Evolutionary conservation across 2,113 vertebrate species (phyloP), one percentile per base, ranked within the genome.

Genomic region (Spermophilus dauricus): DNA sequence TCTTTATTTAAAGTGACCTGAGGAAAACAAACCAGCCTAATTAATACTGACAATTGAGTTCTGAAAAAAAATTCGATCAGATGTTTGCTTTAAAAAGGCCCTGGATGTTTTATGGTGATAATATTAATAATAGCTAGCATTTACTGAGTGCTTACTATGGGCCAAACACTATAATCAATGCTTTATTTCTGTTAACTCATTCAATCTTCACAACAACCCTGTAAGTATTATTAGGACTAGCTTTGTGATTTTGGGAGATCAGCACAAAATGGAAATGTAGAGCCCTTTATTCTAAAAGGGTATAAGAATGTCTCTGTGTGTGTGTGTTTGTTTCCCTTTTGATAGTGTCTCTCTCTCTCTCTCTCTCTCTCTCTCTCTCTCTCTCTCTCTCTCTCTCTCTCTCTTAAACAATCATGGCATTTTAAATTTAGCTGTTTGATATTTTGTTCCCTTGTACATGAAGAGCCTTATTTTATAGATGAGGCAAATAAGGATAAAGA

Each of bases 1-100:
- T 30, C 16, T 93, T 86, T 90, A 93, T 93, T 94, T 91, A 91
- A 97, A 94, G 42, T 83, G 56, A 87, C 92, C 95, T 0, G 6
- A 84, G 56, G 58, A 93, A 89, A 56, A 85, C 14, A 94, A 95
- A 58, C 1, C 30, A 89, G 37, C 7, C 48, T 91, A 92, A 95
- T 85, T 89, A 70, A 95, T 72, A 22, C 37, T 93, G 51, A 89
- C 34, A 86, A n/a, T 13, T 84, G 34, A 4, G 11, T 32, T 89
- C 48, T 84, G 42, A 84, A 76, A 95, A 91, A 91, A 95, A 91
- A 45, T 65, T 16, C 16, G 84, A 34, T 88, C 32, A 84, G 58
- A 39, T 26, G 0, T 93, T 53, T 89, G 26, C 67, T 96, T 76
- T 86, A 45, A 72, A 82, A 77, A 93, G 16, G 20, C 2, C 4